These are phyloP conservation scores for Ondatra zibethicus DNA, from an alignment of 2,113 vertebrate species.

Conservation along the genomic window DNA sequence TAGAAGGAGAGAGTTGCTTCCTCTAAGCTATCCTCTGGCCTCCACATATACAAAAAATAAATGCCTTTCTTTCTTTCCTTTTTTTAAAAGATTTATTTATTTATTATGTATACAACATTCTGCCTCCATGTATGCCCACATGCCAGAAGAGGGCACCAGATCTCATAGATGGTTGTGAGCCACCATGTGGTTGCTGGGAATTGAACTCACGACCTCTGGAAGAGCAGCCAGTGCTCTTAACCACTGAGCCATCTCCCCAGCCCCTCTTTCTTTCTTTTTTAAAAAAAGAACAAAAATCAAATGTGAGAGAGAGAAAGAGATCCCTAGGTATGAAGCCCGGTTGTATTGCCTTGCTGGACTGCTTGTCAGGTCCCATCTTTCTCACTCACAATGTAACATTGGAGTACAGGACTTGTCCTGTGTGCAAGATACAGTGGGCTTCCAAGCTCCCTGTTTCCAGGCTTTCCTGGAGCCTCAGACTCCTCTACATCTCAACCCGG, in stretches of 20 bases:
- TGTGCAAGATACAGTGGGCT: rapidly evolving
- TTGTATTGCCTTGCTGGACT: not conserved
- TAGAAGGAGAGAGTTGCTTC: not conserved
- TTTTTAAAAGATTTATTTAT: too few species aligned
- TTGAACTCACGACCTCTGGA: too few species aligned
- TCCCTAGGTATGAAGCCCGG: not conserved
- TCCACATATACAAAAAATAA: not conserved
- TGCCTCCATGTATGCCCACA: too few species aligned
- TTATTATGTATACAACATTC: too few species aligned
- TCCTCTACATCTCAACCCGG: not conserved
- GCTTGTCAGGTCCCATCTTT: too few species aligned
- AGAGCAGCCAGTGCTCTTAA: too few species aligned
- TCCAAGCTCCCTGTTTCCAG: too few species aligned
- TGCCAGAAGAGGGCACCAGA: too few species aligned
- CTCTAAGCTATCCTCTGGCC: not conserved
- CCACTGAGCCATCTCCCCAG: too few species aligned
- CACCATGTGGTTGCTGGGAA: too few species aligned
- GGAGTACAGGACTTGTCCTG: too few species aligned
- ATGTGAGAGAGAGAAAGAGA: not conserved
- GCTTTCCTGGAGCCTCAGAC: not conserved
- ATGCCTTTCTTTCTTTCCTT: not conserved
- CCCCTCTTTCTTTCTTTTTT: not conserved
- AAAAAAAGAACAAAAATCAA: not conserved
- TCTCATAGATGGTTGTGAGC: too few species aligned
- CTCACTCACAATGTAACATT: not conserved